Evolutionary conservation across 2,888 invertebrate species (phyloP), one percentile per base, ranked within the genome.

Genomic region (Idaea biselata): DNA sequence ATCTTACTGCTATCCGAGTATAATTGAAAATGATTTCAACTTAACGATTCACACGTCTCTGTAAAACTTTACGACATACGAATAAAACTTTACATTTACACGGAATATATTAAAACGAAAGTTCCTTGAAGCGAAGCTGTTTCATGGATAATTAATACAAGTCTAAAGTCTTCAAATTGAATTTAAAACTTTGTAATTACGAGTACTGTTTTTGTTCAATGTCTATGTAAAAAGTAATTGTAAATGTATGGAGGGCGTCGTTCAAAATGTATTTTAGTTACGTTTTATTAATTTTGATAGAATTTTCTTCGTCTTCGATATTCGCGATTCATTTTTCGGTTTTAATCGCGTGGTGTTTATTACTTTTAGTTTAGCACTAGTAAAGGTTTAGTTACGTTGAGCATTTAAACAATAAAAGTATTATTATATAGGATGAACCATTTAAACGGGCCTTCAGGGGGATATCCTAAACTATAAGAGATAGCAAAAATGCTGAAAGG

Each of bases 171-270:
- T 11, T 53, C 55, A 55, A 55, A 55, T 55, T 55, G 16, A 55
- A 55, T 55, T 55, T 55, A 55, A 55, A 14, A 55, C 16, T 17
- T 16, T 55, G n/a, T 55, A 55, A 55, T 55, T 55, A 55, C 55
- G 55, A 17, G 16, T 17, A 55, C 55, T 14, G 16, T 55, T 55
- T 55, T 17, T 55, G 17, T 7, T 55, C 55, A 55, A 55, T 16
- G n/a, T 55, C 55, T 55, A 44, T 11, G 44, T 44, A 44, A 44
- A 44, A 44, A 44, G 44, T 44, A 11, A 44, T 44, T 44, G 44
- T 14, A 44, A 25, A 25, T 25, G 25, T 44, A 14, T 44, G 44
- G 6, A 44, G 11, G 44, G 11, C 6, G 11, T 14, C 11, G 11
- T 44, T 44, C 8, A 44, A 11, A 44, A 44, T 14, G 0, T 44